Base-by-base conservation (phyloP, 2,888 invertebrate genomes). In the Protula sp. region DNA sequence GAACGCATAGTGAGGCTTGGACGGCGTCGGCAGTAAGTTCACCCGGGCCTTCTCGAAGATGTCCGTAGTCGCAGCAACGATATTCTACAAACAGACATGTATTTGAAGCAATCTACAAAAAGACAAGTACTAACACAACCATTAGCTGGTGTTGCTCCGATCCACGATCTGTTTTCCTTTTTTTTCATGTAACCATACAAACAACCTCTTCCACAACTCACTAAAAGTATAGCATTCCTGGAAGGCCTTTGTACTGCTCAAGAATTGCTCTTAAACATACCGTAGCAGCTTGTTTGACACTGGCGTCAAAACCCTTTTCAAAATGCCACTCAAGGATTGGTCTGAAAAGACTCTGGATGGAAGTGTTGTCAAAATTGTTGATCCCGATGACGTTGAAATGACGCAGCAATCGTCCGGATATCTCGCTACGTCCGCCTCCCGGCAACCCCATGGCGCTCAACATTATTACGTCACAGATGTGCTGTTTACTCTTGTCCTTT, bases 241-340 rank as follows among this genome's bases (percentile, higher is more conserved):
- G n/a, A n/a, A n/a, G n/a, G n/a, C n/a, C n/a, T n/a, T n/a, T n/a
- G n/a, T n/a, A n/a, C n/a, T n/a, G n/a, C n/a, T n/a, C n/a, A n/a
- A n/a, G n/a, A n/a, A n/a, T n/a, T n/a, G n/a, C n/a, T n/a, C n/a
- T n/a, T n/a, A n/a, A n/a, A 38, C 38, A 38, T 38, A 38, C 38
- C 38, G 9, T 38, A 38, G 38, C 38, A 65, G 72, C 78, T 60
- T 71, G 70, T 24, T 75, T 66, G 5, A 75, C 72, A 5, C 65
- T 58, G 27, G 73, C 74, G 38, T 78, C 78, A 67, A 72, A 80
- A n/a, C 71, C 70, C 30, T 64, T 70, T 48, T 62, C 60, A 61
- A 80, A 80, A 66, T 80, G 80, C 77, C 78, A 79, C 65, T 80
- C 79, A n/a, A 76, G 66, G 51, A 80, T 78, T 3, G 80, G 80